A percentile compares a stretch with the other conserved stretches of the same genome.
phyloP scores from a whole-genome alignment of 2,888 invertebrate species.

The Heliconius hortense region DNA sequence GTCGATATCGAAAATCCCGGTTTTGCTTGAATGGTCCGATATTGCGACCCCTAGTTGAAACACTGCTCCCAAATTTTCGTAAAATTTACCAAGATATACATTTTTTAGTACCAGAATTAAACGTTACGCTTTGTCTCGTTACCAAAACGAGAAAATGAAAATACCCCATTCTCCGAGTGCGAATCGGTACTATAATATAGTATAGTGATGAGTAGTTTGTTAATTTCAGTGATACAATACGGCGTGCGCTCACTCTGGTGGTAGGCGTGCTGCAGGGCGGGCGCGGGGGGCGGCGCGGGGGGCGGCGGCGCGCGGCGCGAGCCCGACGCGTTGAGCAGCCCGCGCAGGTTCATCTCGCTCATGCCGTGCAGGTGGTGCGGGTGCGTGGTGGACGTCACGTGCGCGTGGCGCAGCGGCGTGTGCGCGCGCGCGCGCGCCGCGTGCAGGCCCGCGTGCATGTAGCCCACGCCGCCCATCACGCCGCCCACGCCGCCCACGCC shows the following conservation, averaged over 20 bases:
- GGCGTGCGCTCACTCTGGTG: constrained; percentile 63
- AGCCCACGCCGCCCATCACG: neutral
- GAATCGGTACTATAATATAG: too few species aligned
- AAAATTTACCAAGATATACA: too few species aligned
- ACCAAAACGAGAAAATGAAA: too few species aligned
- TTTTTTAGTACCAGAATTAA: neutral
- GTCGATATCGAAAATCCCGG: too few species aligned
- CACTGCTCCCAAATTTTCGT: too few species aligned
- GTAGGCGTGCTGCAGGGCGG: constrained; percentile 66
- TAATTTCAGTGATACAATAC: neutral
- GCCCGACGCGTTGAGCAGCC: constrained; percentile 66
- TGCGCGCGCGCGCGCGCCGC: constrained; percentile 55
- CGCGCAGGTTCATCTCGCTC: constrained; percentile 76
- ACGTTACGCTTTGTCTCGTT: neutral
- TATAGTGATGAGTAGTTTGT: too few species aligned
- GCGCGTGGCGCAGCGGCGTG: constrained; percentile 79
- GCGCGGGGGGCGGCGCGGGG: constrained; percentile 45
- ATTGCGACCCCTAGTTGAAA: too few species aligned
- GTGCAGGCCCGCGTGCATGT: constrained; percentile 30
- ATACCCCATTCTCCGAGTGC: too few species aligned
- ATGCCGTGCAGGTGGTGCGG: constrained; percentile 83
- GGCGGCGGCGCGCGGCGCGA: constrained; percentile 48
- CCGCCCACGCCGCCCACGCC: constrained; percentile 10
- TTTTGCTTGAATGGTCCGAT: too few species aligned
- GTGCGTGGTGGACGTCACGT: constrained; percentile 85